Evolutionary conservation across 2,113 vertebrate species (phyloP).

Genomic region (Indri indri): DNA sequence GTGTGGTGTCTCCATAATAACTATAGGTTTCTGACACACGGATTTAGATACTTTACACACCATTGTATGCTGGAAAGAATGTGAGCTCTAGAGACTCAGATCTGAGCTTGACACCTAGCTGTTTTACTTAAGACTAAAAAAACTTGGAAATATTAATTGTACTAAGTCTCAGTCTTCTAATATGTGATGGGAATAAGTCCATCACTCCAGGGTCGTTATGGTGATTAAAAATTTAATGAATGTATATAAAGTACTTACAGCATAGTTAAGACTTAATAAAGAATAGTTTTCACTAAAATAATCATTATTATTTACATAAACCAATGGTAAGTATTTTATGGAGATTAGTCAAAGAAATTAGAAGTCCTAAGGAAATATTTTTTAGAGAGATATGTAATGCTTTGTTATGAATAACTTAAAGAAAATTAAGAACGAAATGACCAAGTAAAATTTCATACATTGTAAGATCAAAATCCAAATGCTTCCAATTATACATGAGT

Average conservation of each 20-base stretch:
- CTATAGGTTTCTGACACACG: neutral
- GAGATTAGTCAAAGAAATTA: neutral
- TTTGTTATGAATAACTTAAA: slow-evolving; percentile 36
- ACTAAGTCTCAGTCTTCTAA: neutral
- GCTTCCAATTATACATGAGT: neutral
- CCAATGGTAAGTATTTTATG: neutral
- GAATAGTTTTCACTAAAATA: neutral
- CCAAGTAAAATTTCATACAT: neutral
- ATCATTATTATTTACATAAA: neutral
- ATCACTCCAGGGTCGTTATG: neutral
- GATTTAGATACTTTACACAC: neutral
- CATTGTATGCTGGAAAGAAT: neutral
- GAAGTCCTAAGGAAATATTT: neutral
- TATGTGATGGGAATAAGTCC: neutral
- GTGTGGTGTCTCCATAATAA: neutral
- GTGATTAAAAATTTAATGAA: slow-evolving; percentile 44
- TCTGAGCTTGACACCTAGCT: neutral
- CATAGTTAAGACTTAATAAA: neutral
- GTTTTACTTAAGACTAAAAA: slow-evolving; percentile 6
- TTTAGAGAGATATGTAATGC: neutral
- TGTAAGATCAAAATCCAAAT: slow-evolving; percentile 36
- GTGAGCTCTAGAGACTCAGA: neutral
- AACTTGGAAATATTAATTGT: neutral
- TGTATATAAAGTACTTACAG: neutral
- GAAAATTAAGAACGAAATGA: slow-evolving; percentile 21